phyloP scores from a whole-genome alignment of 2,797 vertebrate genomes.

The Eulemur coronatus region DNA sequence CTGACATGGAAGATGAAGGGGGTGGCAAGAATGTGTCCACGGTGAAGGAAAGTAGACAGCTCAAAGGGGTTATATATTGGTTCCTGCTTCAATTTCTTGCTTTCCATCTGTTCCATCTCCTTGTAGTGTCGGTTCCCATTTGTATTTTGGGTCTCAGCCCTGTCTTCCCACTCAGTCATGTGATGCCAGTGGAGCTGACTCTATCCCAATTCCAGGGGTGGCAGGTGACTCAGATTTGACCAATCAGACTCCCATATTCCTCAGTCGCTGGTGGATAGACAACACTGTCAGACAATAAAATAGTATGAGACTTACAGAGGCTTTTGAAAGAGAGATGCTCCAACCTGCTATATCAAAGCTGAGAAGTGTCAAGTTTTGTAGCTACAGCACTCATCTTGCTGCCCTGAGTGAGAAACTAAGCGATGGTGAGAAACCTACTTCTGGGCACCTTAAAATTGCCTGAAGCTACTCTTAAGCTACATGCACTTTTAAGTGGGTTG shows the following conservation, averaged over 20 bases:
- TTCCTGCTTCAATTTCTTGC: not conserved
- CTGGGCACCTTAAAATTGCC: not conserved
- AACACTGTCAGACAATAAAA: not conserved
- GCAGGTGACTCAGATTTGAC: not conserved
- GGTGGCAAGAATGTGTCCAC: fast-evolving
- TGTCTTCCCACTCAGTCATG: not conserved
- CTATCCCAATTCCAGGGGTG: not conserved
- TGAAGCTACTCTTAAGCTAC: not conserved
- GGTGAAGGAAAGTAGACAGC: too few species aligned
- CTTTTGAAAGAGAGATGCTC: not conserved
- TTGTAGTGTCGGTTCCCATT: not conserved
- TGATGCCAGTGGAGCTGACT: not conserved
- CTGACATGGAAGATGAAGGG: not conserved
- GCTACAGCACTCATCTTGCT: fast-evolving
- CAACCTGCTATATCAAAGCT: not conserved
- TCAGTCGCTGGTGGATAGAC: not conserved
- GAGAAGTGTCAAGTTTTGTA: not conserved
- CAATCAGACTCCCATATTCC: not conserved
- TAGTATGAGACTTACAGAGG: not conserved
- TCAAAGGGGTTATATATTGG: not conserved
- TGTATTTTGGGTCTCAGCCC: not conserved
- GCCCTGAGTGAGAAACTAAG: not conserved
- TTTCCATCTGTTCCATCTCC: not conserved
- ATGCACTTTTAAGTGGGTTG: not conserved
- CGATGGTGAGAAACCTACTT: not conserved